Percentiles rank a stretch among this genome's conserved stretches.
phyloP scores from a whole-genome alignment of 2,797 vertebrate species.

The Todus mexicanus region DNA sequence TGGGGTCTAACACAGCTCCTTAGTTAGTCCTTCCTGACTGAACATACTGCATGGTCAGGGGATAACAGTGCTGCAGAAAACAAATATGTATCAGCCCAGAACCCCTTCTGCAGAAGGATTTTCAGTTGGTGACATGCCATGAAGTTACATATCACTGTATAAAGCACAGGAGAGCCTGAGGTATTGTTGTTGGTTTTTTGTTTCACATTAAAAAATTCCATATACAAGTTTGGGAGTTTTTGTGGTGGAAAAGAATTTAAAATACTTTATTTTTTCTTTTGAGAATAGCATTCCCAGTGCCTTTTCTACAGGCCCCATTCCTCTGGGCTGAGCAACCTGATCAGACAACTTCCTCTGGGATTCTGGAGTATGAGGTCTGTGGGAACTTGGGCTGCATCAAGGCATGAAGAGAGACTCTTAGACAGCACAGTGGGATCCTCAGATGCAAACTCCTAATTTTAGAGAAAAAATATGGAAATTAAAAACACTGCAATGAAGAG shows the following conservation, averaged over 20 bases:
- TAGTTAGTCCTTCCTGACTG: background rate
- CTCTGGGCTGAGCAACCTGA: background rate
- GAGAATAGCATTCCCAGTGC: background rate
- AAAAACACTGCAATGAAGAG: background rate
- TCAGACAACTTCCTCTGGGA: background rate
- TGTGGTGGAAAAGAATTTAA: background rate
- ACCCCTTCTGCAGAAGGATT: background rate
- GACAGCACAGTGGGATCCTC: background rate
- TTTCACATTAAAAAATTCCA: background rate
- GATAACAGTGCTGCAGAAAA: background rate
- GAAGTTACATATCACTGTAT: background rate
- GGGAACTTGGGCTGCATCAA: background rate
- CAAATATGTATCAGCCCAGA: background rate
- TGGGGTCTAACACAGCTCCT: background rate
- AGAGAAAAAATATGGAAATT: constrained; percentile 7
- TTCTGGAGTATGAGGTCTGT: background rate
- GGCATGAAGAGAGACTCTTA: background rate
- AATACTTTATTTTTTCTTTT: background rate
- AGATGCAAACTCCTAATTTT: background rate
- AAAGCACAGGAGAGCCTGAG: background rate
- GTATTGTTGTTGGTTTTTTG: background rate
- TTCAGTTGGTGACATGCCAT: background rate
- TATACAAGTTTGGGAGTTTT: background rate
- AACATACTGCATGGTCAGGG: background rate
- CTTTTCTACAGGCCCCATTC: background rate